A percentile compares a stretch with the other conserved stretches of the same genome.
These are phyloP conservation scores for Tamias sibiricus DNA, from an alignment of 2,113 vertebrate genomes.

Conservation along the genomic window DNA sequence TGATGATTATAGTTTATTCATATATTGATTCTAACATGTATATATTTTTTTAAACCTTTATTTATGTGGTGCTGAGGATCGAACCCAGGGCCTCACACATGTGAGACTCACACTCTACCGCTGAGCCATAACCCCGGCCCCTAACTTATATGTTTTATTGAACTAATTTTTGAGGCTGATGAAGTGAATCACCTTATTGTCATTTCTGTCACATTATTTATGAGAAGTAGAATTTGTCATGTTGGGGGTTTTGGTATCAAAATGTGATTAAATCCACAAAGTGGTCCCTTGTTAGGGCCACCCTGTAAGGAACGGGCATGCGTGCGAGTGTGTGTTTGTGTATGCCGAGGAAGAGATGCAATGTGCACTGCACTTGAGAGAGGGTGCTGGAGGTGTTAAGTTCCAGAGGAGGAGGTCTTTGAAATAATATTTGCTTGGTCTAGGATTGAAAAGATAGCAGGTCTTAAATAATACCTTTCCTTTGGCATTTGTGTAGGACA, in stretches of 20 bases:
- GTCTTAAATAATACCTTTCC: not conserved
- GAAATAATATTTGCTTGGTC: not conserved
- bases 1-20: slow-evolving; percentile 18
- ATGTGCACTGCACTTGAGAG: not conserved
- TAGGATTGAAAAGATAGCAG: not conserved
- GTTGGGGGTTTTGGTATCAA: not conserved
- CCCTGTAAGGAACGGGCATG: not conserved
- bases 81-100: too few species aligned
- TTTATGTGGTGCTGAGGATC: too few species aligned
- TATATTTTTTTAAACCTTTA: too few species aligned
- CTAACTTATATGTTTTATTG: not conserved
- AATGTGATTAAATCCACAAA: not conserved
- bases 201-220: not conserved
- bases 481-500: not conserved
- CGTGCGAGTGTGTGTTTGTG: not conserved
- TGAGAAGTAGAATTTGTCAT: not conserved
- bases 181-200: not conserved
- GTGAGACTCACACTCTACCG: too few species aligned
- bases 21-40: slow-evolving; percentile 20
- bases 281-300: not conserved
- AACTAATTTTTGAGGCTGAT: slow-evolving; percentile 17
- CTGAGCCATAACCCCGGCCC: too few species aligned
- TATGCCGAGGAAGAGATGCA: not conserved
- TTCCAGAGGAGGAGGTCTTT: not conserved
- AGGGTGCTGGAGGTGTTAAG: not conserved